Evolutionary conservation across 2,797 vertebrate genomes (phyloP), one percentile per base, ranked within the genome.

Genomic region (Ambastaia sidthimunki): DNA sequence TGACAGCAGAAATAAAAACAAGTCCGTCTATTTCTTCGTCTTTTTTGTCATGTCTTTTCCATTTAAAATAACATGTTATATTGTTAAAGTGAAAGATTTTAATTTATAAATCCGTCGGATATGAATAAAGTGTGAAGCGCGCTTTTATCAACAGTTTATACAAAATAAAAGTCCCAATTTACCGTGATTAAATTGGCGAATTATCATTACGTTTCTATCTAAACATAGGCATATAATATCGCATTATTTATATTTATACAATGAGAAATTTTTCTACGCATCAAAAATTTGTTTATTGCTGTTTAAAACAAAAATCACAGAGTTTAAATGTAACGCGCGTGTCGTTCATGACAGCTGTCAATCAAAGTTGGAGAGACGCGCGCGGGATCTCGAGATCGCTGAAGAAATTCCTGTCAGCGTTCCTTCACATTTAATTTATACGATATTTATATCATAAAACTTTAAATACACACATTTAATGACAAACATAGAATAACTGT

Each of bases 1-100:
- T 85, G 71, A 89, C 80, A 85, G 71, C 80, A 73, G 73, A 21
- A 88, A 91, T 91, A 86, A 92, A 93, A 90, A 85, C 82, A 63
- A 55, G 34, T 57, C 48, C 60, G 13, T 25, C 57, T 25, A 12
- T 25, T 11, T 60, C 21, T 60, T 15, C 15, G 57, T 60, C 23
- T 59, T 25, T 60, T 48, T 10, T 13, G 1, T 28, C 23, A 28
- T 25, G 25, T 60, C 15, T 13, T 15, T 60, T 6, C 3, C 15
- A 13, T 12, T 19, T 59, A 5, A 23, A 23, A 59, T 1, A 13
- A 4, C 21, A 23, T 25, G 9, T 13, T 13, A 0, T 37, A 4
- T 1, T 6, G 2, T 13, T 25, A 23, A 23, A 12, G 1, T 11
- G 10, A 59, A 23, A 59, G 11, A 12, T 11, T 55, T 55, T 0